These are phyloP conservation scores for Oreochromis aureus DNA, from an alignment of 2,113 vertebrate species.

Conservation along the genomic window DNA sequence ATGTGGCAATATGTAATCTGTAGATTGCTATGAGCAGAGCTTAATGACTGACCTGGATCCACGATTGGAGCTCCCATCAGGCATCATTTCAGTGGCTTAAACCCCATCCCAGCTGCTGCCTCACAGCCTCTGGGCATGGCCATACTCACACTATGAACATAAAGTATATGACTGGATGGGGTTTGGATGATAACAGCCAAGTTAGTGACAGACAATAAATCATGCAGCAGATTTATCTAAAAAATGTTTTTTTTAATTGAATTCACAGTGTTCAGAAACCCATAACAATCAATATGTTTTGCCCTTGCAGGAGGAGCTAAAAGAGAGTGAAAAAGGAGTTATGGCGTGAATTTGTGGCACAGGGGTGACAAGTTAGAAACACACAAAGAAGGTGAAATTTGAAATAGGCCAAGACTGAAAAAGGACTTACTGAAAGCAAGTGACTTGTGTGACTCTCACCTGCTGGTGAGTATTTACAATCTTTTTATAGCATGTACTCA, in stretches of 20 bases:
- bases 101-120: neutral
- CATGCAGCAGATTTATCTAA: neutral
- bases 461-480: neutral
- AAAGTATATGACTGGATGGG: neutral
- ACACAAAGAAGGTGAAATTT: neutral
- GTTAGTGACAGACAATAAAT: constrained; percentile 24
- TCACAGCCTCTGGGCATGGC: neutral
- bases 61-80: neutral
- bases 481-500: neutral
- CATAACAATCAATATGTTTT: constrained; percentile 24
- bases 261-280: neutral
- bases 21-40: neutral
- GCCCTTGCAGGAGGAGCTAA: neutral
- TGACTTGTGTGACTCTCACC: neutral
- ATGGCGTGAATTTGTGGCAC: neutral
- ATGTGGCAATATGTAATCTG: neutral
- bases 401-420: neutral
- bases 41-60: constrained; percentile 24
- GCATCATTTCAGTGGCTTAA: constrained; percentile 1
- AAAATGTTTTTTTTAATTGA: neutral
- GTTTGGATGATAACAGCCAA: neutral
- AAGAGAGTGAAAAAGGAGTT: neutral
- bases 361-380: neutral
- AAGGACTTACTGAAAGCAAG: neutral
- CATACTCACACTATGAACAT: neutral